phyloP scores from a whole-genome alignment of 1,140 invertebrate species.

The Drosophila oshimai region DNA sequence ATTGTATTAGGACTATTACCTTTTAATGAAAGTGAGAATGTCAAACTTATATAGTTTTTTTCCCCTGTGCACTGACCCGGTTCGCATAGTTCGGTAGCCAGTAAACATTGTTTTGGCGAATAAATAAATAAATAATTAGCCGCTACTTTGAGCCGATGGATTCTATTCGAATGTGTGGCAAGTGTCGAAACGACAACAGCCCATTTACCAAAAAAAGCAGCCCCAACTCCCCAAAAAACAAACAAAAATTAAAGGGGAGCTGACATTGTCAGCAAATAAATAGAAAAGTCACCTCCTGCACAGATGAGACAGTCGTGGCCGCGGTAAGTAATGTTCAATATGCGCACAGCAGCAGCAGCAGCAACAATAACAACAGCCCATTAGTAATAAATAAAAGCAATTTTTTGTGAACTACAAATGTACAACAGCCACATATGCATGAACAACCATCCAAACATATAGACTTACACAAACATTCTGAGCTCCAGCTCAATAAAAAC shows the following conservation, averaged over 20 bases:
- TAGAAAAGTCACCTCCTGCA: slow-evolving; percentile 55
- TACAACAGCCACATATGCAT: neutral
- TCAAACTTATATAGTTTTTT: too few species aligned
- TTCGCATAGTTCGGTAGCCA: neutral
- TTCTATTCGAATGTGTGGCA: neutral
- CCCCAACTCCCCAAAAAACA: neutral
- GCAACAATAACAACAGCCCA: slow-evolving; percentile 25
- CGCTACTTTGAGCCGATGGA: neutral
- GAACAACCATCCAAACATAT: neutral
- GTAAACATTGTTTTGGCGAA: too few species aligned
- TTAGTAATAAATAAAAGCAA: slow-evolving; percentile 60
- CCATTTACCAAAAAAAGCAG: neutral
- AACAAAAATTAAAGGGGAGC: neutral
- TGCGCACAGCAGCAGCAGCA: slow-evolving; percentile 4
- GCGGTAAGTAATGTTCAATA: slow-evolving; percentile 43
- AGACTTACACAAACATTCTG: slow-evolving; percentile 11
- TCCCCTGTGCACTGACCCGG: slow-evolving; percentile 21
- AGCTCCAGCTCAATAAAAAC: slow-evolving; percentile 41
- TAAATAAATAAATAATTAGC: too few species aligned
- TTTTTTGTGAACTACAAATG: slow-evolving; percentile 33
- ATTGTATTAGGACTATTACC: too few species aligned
- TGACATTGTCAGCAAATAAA: slow-evolving; percentile 39
- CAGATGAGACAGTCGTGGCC: slow-evolving; percentile 34
- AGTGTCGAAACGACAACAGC: slow-evolving; percentile 5
- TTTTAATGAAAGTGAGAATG: too few species aligned